phyloP scores from a whole-genome alignment of 2,888 invertebrate species.

The Diachrysia chrysitis region DNA sequence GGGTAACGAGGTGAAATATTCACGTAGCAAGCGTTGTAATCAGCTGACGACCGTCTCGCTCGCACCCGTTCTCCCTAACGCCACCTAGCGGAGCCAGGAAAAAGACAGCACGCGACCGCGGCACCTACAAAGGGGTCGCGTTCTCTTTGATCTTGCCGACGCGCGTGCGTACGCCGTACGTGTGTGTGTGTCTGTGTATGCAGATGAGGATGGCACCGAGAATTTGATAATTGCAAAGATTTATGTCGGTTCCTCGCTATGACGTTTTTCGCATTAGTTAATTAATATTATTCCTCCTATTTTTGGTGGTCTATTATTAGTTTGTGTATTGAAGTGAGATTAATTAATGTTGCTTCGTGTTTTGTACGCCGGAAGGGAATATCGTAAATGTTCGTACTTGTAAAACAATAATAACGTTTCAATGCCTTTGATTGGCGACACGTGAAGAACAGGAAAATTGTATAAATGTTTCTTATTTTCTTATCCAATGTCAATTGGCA shows the following conservation, averaged over 20 bases:
- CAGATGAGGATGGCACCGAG: constrained; percentile 84
- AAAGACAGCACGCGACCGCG: constrained; percentile 87
- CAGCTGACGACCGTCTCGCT: constrained; percentile 78
- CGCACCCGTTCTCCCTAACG: constrained; percentile 72
- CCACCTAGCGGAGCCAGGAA: constrained; percentile 76
- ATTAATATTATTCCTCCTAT: constrained; percentile 58
- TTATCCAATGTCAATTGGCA: not conserved
- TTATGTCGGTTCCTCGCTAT: constrained; percentile 74
- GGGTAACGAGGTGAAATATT: constrained; percentile 90
- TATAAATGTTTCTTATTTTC: not conserved
- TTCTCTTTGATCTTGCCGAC: constrained; percentile 87
- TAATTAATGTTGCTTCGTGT: not conserved
- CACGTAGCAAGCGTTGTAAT: constrained; percentile 87
- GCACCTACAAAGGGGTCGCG: constrained; percentile 87
- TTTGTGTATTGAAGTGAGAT: not conserved
- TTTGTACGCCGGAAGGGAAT: not conserved
- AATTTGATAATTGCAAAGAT: constrained; percentile 89
- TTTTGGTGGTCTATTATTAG: constrained; percentile 27
- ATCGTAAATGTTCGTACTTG: not conserved
- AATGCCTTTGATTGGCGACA: constrained; percentile 7
- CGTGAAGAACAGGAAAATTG: constrained; percentile 9
- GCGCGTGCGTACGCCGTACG: constrained; percentile 84
- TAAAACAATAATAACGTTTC: not conserved
- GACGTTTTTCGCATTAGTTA: constrained; percentile 59
- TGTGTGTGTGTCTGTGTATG: constrained; percentile 84